These are phyloP conservation scores for Mus spicilegus DNA, from an alignment of 2,113 vertebrate genomes.

Conservation along the genomic window DNA sequence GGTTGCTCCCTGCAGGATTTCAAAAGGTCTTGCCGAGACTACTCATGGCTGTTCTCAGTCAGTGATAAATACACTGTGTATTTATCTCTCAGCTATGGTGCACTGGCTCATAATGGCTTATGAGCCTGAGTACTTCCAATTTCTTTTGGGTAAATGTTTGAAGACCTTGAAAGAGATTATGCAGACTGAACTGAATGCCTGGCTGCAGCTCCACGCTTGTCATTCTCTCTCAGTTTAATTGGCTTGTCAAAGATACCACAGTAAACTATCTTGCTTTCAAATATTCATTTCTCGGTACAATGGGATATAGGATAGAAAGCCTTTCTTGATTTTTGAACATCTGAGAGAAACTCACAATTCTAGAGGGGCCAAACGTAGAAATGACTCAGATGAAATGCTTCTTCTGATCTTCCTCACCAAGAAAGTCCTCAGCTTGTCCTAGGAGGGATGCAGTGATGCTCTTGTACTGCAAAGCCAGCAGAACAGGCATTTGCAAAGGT, in stretches of 20 bases:
- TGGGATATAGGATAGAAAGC: background rate
- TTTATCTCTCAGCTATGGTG: background rate
- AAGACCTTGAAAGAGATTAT: slow-evolving; percentile 5
- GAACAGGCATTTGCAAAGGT: background rate
- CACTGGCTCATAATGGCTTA: background rate
- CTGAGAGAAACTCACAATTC: slow-evolving; percentile 18
- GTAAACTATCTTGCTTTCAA: background rate
- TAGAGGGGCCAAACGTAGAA: background rate
- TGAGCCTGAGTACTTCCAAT: background rate
- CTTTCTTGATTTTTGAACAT: background rate
- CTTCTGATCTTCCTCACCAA: background rate
- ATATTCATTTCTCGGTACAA: background rate
- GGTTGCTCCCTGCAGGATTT: background rate
- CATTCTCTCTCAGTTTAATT: slow-evolving; percentile 9
- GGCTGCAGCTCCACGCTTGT: background rate
- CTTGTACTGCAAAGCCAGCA: background rate
- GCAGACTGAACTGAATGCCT: background rate
- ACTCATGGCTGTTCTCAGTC: background rate
- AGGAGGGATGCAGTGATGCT: too few relatives aligned
- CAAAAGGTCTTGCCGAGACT: background rate
- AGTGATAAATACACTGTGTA: background rate
- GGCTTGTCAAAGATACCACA: background rate
- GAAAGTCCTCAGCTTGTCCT: background rate
- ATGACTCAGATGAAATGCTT: background rate
- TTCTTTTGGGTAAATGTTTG: slow-evolving; percentile 39